Percentiles rank a stretch among this genome's conserved stretches.
These are phyloP conservation scores for Enhydra lutris DNA, from an alignment of 2,113 vertebrate genomes.

Conservation along the genomic window DNA sequence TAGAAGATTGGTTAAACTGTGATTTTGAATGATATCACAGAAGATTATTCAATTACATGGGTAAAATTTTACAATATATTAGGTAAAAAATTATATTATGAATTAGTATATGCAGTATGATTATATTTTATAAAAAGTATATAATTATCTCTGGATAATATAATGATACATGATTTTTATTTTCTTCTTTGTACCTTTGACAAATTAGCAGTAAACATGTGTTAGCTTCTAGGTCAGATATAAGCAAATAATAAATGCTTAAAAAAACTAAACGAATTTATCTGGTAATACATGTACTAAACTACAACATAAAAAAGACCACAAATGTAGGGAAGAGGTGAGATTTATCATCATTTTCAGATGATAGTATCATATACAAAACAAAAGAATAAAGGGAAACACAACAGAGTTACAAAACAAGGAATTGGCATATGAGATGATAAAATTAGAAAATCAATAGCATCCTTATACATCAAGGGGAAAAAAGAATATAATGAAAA, in stretches of 20 bases:
- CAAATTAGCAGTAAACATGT: not conserved
- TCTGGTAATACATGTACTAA: conserved; percentile 7
- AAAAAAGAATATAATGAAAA: not conserved
- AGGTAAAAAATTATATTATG: not conserved
- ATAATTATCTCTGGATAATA: not conserved
- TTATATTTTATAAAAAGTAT: not conserved
- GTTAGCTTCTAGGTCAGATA: not conserved
- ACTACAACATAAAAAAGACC: not conserved
- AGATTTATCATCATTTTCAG: not conserved
- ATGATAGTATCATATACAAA: not conserved
- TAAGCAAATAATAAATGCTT: not conserved
- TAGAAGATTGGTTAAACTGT: not conserved
- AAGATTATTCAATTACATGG: not conserved
- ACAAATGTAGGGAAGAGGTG: not conserved
- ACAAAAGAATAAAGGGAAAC: not conserved
- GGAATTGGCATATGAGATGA: not conserved
- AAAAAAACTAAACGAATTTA: conserved; percentile 18
- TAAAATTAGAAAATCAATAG: conserved; percentile 18
- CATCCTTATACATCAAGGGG: not conserved
- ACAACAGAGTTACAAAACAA: not conserved
- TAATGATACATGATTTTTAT: not conserved
- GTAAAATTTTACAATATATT: not conserved
- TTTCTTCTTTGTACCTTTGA: not conserved
- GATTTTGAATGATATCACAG: not conserved
- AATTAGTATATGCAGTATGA: not conserved